Conservation (phyloP, 2,113 vertebrate genomes). For the Pseudois nayaur region DNA sequence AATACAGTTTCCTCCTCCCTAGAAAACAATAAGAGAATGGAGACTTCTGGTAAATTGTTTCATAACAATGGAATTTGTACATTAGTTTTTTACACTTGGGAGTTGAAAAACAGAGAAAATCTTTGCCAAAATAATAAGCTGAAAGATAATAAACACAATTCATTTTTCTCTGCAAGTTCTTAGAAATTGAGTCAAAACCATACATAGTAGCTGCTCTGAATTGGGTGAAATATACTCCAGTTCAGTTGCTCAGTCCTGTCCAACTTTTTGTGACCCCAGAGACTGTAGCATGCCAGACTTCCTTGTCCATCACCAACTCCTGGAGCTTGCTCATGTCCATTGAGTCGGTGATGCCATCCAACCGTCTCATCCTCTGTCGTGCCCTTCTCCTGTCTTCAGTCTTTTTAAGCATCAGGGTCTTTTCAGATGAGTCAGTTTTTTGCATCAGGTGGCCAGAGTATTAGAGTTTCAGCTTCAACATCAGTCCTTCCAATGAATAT, state of each 20-base stretch:
- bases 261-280: not conserved
- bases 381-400: not conserved
- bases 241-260: not conserved
- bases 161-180: slow-evolving; percentile 31
- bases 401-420: not conserved
- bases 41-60: slow-evolving; percentile 59
- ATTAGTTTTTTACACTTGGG: slow-evolving; percentile 29
- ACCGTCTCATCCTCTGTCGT: not conserved
- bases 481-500: not conserved
- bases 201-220: not conserved
- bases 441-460: not conserved
- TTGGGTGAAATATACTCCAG: not conserved
- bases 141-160: slow-evolving; percentile 37
- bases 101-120: slow-evolving; percentile 39
- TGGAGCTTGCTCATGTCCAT: not conserved
- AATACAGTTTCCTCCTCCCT: not conserved
- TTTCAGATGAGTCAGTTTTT: not conserved
- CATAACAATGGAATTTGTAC: slow-evolving; percentile 45
- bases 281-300: not conserved
- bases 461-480: not conserved
- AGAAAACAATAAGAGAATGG: slow-evolving; percentile 32
- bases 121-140: slow-evolving; percentile 9
- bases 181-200: slow-evolving; percentile 5
- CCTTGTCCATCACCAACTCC: not conserved
- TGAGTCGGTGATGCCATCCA: not conserved